Evolutionary conservation across 2,797 vertebrate species (phyloP).

Genomic region (Sebastes minor): DNA sequence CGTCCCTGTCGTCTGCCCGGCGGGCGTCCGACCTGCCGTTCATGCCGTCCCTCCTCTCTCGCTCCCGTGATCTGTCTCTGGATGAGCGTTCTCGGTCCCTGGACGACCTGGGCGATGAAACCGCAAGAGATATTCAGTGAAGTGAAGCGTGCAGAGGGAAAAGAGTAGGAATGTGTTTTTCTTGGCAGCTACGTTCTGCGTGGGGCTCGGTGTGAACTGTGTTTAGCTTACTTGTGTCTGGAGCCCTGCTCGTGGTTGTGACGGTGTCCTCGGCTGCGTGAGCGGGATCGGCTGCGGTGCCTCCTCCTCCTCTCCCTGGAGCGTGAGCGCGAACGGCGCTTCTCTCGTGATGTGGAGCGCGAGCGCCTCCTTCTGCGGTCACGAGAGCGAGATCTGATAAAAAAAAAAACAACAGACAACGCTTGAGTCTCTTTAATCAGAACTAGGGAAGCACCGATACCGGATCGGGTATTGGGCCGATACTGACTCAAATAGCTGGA

Average conservation of each 20-base stretch:
- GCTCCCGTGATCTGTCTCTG: conserved; percentile 84
- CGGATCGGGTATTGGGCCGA: too few species aligned
- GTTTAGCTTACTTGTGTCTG: conserved; percentile 87
- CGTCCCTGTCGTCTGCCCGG: conserved; percentile 91
- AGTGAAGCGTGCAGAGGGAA: neutral
- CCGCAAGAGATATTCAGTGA: fast-evolving
- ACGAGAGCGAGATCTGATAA: conserved; percentile 88
- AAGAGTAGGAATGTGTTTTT: too few species aligned
- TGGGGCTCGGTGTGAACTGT: neutral
- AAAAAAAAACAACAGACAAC: neutral
- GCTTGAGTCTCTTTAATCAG: too few species aligned
- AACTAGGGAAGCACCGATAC: too few species aligned
- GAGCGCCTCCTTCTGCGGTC: conserved; percentile 88
- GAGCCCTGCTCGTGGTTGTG: conserved; percentile 84
- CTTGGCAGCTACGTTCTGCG: too few species aligned
- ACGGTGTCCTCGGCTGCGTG: conserved; percentile 88
- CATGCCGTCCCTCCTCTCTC: conserved; percentile 87
- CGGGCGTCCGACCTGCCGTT: conserved; percentile 89
- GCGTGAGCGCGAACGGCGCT: conserved; percentile 82
- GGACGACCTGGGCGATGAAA: conserved; percentile 76
- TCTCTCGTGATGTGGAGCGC: conserved; percentile 72
- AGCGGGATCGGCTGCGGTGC: conserved; percentile 90
- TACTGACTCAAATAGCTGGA: too few species aligned
- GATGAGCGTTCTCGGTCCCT: conserved; percentile 89
- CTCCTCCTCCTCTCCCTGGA: conserved; percentile 85